Base-by-base conservation (phyloP, 1,140 invertebrate species). In the Lerema accius region DNA sequence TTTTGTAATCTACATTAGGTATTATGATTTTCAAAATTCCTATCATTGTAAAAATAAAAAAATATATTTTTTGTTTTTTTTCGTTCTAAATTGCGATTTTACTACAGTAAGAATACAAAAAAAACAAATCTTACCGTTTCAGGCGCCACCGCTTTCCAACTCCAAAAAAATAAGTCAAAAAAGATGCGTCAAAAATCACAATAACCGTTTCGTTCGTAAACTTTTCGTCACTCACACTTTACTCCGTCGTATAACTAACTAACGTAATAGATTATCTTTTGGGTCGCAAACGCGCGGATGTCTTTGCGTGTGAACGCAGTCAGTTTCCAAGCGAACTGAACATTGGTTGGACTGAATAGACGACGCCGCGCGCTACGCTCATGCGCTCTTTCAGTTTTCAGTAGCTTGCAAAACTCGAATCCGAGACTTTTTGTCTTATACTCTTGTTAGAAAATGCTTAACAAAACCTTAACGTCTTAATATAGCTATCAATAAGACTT, bases 241-340 rank as follows among this genome's bases (percentile, higher is more conserved):
- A 37, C 50, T 59, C 62, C 35, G 15, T 37, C 6, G 19, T 55
- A 64, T 39, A 55, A 40, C 51, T 67, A 65, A 61, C 56, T 67
- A 64, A 69, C 69, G 65, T 51, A 71, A 65, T 49, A 62, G 55
- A 79, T 84, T 79, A 60, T 51, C 28, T 16, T 80, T 82, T 77
- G 79, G 50, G 71, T n/a, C n/a, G n/a, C n/a, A 71, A 69, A 60
- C 71, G 80, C 72, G 73, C 67, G 65, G 73, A 71, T 62, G 59
- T 65, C 63, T 72, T 71, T 66, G 78, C 80, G 80, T 75, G 74
- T 75, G 75, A 63, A 63, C 73, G 42, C 63, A 69, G 59, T 60
- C 68, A 63, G 62, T 73, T 82, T 84, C 77, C 75, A 83, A 75
- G 26, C 63, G 71, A 69, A 86, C 84, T 86, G 81, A 77, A 81